phyloP scores from a whole-genome alignment of 2,888 invertebrate species.

The Zhuqinia jingwanae region DNA sequence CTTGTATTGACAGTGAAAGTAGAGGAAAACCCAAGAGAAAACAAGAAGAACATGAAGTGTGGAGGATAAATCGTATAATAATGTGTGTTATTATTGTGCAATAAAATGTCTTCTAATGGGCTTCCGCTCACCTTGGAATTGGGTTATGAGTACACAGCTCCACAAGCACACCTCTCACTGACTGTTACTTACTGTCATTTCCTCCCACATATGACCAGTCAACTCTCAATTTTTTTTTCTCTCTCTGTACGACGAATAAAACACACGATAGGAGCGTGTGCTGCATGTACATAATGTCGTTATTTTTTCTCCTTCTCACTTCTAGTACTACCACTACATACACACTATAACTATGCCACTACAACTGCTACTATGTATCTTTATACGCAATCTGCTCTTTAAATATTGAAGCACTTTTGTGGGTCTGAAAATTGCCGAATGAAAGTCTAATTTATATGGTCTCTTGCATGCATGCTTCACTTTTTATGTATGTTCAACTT shows the following conservation, averaged over 20 bases:
- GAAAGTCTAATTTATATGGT: too few relatives aligned
- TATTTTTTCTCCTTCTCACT: too few relatives aligned
- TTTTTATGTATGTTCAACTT: too few relatives aligned
- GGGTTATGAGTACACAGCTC: slow-evolving; percentile 64
- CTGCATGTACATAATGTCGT: neutral
- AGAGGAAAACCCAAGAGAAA: too few relatives aligned
- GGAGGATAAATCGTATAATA: slow-evolving; percentile 60
- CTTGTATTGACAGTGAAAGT: slow-evolving; percentile 47
- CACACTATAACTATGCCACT: too few relatives aligned
- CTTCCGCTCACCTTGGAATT: slow-evolving; percentile 67
- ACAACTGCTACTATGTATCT: too few relatives aligned
- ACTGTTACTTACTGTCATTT: slow-evolving; percentile 65
- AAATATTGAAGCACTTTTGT: too few relatives aligned
- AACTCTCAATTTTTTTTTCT: slow-evolving; percentile 52
- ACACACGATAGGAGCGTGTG: neutral
- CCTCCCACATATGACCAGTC: slow-evolving; percentile 26
- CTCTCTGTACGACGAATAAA: neutral
- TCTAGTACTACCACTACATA: neutral
- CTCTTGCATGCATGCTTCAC: too few relatives aligned
- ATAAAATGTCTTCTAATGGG: slow-evolving; percentile 70
- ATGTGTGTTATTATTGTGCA: slow-evolving; percentile 66
- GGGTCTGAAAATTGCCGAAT: too few relatives aligned
- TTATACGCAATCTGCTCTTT: neutral
- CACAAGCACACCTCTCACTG: slow-evolving; percentile 49
- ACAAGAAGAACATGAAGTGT: neutral